Conservation (phyloP, 2,888 invertebrate genomes). For the Drosophila infuscata region DNA sequence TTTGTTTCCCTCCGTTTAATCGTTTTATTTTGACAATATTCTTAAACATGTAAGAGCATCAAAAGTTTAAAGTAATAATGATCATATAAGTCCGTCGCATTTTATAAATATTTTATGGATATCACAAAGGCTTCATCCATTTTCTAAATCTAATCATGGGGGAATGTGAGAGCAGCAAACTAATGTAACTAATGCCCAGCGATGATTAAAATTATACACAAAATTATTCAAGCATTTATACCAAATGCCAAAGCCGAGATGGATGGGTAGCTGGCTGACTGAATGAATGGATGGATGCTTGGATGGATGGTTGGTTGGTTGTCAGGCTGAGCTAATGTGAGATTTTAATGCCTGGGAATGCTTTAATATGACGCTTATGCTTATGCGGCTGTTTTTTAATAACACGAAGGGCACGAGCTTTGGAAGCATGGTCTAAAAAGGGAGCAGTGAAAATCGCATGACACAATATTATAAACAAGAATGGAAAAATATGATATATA, state of each 20-base stretch:
- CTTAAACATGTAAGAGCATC: neutral
- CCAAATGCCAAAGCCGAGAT: constrained; percentile 76
- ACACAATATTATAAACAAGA: constrained; percentile 81
- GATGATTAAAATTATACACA: constrained; percentile 65
- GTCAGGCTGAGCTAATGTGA: constrained; percentile 67
- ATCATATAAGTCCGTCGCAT: neutral
- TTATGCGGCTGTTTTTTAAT: constrained; percentile 68
- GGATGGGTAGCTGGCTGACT: constrained; percentile 49
- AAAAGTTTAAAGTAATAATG: neutral
- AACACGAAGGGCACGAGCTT: constrained; percentile 63
- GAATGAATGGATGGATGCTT: constrained; percentile 44
- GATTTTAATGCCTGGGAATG: constrained; percentile 77
- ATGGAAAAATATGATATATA: constrained; percentile 56
- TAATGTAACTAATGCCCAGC: constrained; percentile 66
- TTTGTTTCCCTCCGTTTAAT: neutral
- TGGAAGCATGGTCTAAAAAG: constrained; percentile 37
- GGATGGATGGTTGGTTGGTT: constrained; percentile 45
- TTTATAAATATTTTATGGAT: constrained; percentile 10
- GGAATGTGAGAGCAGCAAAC: constrained; percentile 44
- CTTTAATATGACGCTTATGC: constrained; percentile 74
- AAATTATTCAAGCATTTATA: constrained; percentile 78
- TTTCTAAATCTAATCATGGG: constrained; percentile 37
- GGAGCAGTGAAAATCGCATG: constrained; percentile 70
- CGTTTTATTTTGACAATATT: neutral
- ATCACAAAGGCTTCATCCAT: constrained; percentile 43